Conservation (phyloP, 2,888 invertebrate species). For the Encarsia formosa region DNA sequence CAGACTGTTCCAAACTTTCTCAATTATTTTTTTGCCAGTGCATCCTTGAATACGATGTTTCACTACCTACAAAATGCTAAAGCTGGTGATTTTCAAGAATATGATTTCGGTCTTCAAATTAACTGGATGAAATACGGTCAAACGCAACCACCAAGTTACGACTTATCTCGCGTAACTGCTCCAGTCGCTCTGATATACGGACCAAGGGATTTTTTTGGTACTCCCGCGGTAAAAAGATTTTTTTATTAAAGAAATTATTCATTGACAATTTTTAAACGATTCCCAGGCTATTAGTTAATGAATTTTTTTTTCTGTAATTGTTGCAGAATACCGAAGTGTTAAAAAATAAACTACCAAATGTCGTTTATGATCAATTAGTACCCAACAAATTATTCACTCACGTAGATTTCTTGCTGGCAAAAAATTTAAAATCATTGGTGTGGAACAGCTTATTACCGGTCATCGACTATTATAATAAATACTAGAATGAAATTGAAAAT, state of each 20-base stretch:
- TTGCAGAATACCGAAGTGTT: slow-evolving; percentile 4
- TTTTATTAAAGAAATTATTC: background rate
- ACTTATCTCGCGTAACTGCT: slow-evolving; percentile 4
- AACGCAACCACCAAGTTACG: slow-evolving; percentile 2
- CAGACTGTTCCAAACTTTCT: no score
- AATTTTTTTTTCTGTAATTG: no score
- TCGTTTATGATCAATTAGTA: background rate
- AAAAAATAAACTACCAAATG: slow-evolving; percentile 1
- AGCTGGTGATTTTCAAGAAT: slow-evolving; percentile 6
- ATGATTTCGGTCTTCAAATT: slow-evolving; percentile 2
- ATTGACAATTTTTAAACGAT: background rate
- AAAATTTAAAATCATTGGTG: slow-evolving; percentile 1
- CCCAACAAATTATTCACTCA: slow-evolving; percentile 7
- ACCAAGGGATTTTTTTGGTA: slow-evolving; percentile 1
- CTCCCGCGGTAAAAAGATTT: slow-evolving; percentile 1
- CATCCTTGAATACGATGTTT: no score
- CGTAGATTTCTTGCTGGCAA: slow-evolving; percentile 9
- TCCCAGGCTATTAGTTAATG: background rate
- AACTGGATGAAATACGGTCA: slow-evolving; percentile 6
- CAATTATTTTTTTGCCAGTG: no score
- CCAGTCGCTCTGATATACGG: slow-evolving; percentile 11
- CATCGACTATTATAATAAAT: no score
- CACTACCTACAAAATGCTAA: slow-evolving; percentile 6
- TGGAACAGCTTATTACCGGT: no score
- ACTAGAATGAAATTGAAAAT: no score